phyloP scores from a whole-genome alignment of 1,140 invertebrate species.

The Drosophila parabipectinata region DNA sequence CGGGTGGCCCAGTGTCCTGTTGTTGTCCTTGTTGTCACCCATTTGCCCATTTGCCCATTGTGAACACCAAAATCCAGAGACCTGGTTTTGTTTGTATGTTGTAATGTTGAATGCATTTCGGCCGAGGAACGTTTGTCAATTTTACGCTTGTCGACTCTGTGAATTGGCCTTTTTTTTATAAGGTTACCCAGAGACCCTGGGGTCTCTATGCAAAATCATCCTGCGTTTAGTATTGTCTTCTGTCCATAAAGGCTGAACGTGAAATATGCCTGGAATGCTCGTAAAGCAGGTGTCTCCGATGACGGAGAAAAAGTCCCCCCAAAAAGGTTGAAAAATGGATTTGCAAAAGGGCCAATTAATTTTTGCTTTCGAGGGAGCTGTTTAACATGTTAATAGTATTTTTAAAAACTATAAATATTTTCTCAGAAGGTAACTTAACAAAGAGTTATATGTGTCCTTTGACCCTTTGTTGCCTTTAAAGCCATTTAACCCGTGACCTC shows the following conservation, averaged over 20 bases:
- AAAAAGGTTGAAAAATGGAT: not conserved
- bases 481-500: not conserved
- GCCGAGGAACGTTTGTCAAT: slow-evolving; percentile 74
- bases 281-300: slow-evolving; percentile 24
- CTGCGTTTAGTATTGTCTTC: slow-evolving; percentile 30
- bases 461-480: not conserved
- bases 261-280: slow-evolving; percentile 23
- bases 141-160: slow-evolving; percentile 76
- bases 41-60: slow-evolving; percentile 12
- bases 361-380: no score
- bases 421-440: no score
- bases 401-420: not conserved
- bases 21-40: slow-evolving; percentile 41
- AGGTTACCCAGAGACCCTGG: not conserved
- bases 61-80: slow-evolving; percentile 4
- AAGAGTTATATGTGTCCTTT: not conserved
- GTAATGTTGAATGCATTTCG: slow-evolving; percentile 58
- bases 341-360: no score
- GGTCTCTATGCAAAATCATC: slow-evolving; percentile 32
- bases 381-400: no score
- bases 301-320: slow-evolving; percentile 12
- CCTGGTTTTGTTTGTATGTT: slow-evolving; percentile 13
- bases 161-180: slow-evolving; percentile 65
- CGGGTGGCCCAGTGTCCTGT: slow-evolving; percentile 1
- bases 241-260: slow-evolving; percentile 8